Conservation (phyloP, 1,140 invertebrate species). For the Zaprionus davidi region DNA sequence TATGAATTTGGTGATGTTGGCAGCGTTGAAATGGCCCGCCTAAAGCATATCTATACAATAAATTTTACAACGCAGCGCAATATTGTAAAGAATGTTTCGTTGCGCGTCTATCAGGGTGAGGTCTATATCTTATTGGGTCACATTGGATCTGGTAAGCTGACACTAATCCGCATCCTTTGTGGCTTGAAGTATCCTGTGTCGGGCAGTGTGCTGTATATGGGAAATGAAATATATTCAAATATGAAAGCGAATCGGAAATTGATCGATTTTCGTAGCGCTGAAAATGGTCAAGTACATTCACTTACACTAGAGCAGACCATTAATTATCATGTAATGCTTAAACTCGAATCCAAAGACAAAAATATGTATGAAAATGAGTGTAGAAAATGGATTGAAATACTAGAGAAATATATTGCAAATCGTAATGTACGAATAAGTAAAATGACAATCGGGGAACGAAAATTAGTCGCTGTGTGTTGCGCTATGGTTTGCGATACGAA, state of each 20-base stretch:
- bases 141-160: slow-evolving; percentile 89
- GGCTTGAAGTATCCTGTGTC: slow-evolving; percentile 88
- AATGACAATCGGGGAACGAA: slow-evolving; percentile 35
- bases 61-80: slow-evolving; percentile 66
- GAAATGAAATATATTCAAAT: slow-evolving; percentile 28
- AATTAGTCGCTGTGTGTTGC: slow-evolving; percentile 63
- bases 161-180: slow-evolving; percentile 91
- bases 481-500: slow-evolving; percentile 46
- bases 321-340: slow-evolving; percentile 58
- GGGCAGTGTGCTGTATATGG: slow-evolving; percentile 42
- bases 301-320: slow-evolving; percentile 69
- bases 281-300: slow-evolving; percentile 50
- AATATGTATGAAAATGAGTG: slow-evolving; percentile 47
- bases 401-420: slow-evolving; percentile 36
- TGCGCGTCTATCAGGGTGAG: slow-evolving; percentile 88
- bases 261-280: slow-evolving; percentile 58
- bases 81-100: slow-evolving; percentile 88
- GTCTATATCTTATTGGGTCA: slow-evolving; percentile 90
- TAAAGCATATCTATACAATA: slow-evolving; percentile 55
- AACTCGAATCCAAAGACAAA: slow-evolving; percentile 7
- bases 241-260: background rate
- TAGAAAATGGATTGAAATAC: slow-evolving; percentile 55
- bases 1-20: slow-evolving; percentile 67
- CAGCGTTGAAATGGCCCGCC: slow-evolving; percentile 50
- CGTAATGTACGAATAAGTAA: slow-evolving; percentile 20